Percentiles rank a stretch among this genome's conserved stretches.
Evolutionary conservation across 2,113 vertebrate genomes (phyloP).

Genomic region (Sceloporus undulatus): DNA sequence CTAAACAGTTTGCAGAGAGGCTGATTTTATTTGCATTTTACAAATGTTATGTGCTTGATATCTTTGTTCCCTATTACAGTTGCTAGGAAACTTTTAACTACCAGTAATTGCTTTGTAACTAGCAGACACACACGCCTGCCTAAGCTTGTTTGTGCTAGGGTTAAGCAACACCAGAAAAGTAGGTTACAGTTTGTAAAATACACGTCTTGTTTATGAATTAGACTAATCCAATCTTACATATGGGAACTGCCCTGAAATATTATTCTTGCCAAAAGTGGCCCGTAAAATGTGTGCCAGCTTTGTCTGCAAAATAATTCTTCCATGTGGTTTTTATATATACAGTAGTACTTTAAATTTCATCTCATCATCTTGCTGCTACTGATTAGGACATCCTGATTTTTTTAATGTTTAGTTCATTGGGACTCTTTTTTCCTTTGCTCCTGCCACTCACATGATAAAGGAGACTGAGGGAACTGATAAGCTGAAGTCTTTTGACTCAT

Average conservation of each 20-base stretch:
- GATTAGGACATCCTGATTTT: background rate
- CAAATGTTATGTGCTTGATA: background rate
- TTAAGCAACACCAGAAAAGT: conserved; percentile 1
- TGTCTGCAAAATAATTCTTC: background rate
- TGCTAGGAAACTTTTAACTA: background rate
- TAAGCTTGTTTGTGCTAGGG: background rate
- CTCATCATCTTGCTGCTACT: background rate
- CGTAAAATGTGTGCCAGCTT: background rate
- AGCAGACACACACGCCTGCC: background rate
- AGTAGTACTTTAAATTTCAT: background rate
- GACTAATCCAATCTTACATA: background rate
- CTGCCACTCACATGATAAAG: background rate
- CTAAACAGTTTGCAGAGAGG: background rate
- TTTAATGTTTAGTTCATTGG: background rate
- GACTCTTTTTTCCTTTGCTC: background rate
- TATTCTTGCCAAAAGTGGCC: background rate
- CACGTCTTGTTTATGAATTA: background rate
- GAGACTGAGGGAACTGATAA: background rate
- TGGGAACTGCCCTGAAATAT: background rate
- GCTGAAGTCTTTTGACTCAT: background rate
- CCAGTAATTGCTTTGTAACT: background rate
- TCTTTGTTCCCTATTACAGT: background rate
- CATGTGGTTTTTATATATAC: background rate
- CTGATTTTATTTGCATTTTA: background rate
- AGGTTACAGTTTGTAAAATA: background rate